These are phyloP conservation scores for Brachystomella parvula DNA, from an alignment of 1,140 invertebrate species.

Conservation along the genomic window DNA sequence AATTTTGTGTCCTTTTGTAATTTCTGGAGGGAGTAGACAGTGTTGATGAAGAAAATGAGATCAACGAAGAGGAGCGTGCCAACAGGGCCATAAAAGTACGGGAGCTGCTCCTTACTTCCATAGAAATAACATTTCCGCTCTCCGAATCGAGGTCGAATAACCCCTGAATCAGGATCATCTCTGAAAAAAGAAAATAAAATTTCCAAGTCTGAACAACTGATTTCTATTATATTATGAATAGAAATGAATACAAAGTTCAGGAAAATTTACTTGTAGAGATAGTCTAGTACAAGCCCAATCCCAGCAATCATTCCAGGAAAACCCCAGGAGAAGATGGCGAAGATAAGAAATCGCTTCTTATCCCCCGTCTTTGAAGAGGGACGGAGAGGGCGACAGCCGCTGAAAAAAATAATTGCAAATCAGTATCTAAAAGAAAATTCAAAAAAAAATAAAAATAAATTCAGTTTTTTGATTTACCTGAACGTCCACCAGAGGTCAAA, in stretches of 20 bases:
- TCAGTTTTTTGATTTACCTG: constrained; percentile 18
- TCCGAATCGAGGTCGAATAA: constrained; percentile 32
- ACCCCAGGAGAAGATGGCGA: constrained; percentile 31
- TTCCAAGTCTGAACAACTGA: too few relatives aligned
- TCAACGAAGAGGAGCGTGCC: constrained; percentile 45
- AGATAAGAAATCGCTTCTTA: constrained; percentile 29
- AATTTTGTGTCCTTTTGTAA: constrained; percentile 34
- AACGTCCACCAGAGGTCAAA: constrained; percentile 38
- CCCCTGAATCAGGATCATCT: constrained; percentile 14
- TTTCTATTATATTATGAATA: constrained; percentile 6
- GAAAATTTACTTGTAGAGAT: constrained; percentile 25
- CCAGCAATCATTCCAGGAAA: constrained; percentile 26
- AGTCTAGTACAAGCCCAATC: constrained; percentile 28
- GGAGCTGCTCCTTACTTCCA: constrained; percentile 48
- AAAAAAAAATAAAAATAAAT: not conserved
- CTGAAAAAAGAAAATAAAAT: constrained; percentile 13
- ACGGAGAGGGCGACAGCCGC: constrained; percentile 31
- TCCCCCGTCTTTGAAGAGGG: constrained; percentile 33
- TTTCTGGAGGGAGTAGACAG: constrained; percentile 35
- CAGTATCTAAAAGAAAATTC: not conserved
- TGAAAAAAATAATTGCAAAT: constrained; percentile 13
- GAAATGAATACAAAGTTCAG: not conserved
- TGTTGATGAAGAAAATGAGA: constrained; percentile 32
- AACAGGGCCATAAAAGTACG: constrained; percentile 56
- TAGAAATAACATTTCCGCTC: constrained; percentile 33